Evolutionary conservation across 2,113 vertebrate genomes (phyloP), one percentile per base, ranked within the genome.

Genomic region (Conger conger): DNA sequence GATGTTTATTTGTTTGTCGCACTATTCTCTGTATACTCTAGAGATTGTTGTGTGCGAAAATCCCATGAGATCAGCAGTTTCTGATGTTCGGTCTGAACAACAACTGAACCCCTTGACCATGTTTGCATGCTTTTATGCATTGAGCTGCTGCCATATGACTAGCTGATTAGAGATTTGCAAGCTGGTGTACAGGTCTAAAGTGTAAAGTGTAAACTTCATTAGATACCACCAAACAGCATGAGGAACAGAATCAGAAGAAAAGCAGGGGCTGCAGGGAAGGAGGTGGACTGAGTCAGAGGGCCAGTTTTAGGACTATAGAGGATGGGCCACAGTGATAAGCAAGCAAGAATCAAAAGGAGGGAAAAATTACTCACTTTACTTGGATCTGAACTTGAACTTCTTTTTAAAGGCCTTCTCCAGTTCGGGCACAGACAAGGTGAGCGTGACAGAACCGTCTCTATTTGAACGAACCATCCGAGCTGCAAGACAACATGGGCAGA

Each of bases 361-460:
- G 76, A 81, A 35, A n/a, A 60, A 37, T 2, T 0, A 17, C 37
- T 88, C 86, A 91, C 87, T 94, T 89, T 96, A 96, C 95, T 97
- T 96, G 90, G 94, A 93, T 87, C 94, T 87, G 86, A 85, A 91
- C 93, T 95, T 94, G 94, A 95, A 96, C 90, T 94, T 95, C 91
- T 94, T 95, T 88, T 94, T 93, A 53, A 87, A 95, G 93, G 94
- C 89, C 50, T 92, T 92, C 90, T 97, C 95, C 94, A 93, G 93
- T 90, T 96, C 96, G 60, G 90, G 88, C 87, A 95, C 93, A 60
- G 95, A 97, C 90, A 94, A 42, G 85, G 94, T 96, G 92, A 96
- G 93, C 84, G 93, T 95, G 88, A 95, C 95, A 92, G 91, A 89
- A 90, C 93, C 95, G 80, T 94, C 96, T 80, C 91, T 90, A 88